phyloP scores from a whole-genome alignment of 1,140 invertebrate species.

The Bombus consobrinus region DNA sequence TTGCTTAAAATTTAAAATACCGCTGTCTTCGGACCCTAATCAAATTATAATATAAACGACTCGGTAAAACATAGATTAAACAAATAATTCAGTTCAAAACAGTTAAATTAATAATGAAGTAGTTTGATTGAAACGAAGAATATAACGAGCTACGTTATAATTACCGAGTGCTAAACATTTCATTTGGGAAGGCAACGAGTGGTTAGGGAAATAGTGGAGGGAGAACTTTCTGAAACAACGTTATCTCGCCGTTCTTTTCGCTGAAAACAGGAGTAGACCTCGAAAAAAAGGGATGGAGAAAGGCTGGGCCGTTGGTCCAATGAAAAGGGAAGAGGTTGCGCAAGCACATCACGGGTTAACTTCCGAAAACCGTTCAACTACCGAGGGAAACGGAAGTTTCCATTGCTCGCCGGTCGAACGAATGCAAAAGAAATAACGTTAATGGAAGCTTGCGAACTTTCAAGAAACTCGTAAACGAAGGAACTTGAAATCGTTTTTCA shows the following conservation, averaged over 20 bases:
- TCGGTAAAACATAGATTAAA: too few species aligned
- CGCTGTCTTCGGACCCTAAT: too few species aligned
- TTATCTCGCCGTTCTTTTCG: slow-evolving; percentile 6
- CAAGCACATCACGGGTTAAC: slow-evolving; percentile 20
- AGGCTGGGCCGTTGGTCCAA: too few species aligned
- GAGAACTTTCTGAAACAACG: slow-evolving; percentile 6
- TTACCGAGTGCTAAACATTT: neutral
- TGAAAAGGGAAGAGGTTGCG: neutral
- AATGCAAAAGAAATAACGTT: slow-evolving; percentile 8
- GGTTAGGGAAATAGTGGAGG: neutral
- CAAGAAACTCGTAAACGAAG: neutral
- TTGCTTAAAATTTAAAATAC: too few species aligned
- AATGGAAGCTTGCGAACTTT: neutral
- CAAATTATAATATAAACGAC: too few species aligned
- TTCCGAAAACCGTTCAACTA: neutral
- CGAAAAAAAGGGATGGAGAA: neutral
- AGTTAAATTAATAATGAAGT: neutral
- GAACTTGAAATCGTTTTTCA: neutral
- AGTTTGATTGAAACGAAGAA: neutral
- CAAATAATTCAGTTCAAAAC: too few species aligned
- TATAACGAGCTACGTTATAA: neutral
- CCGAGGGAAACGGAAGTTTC: slow-evolving; percentile 2
- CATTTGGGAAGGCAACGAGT: neutral
- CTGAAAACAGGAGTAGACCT: neutral
- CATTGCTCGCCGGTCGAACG: neutral